phyloP scores from a whole-genome alignment of 2,888 invertebrate genomes.

The Acanthococcus lagerstroemiae region DNA sequence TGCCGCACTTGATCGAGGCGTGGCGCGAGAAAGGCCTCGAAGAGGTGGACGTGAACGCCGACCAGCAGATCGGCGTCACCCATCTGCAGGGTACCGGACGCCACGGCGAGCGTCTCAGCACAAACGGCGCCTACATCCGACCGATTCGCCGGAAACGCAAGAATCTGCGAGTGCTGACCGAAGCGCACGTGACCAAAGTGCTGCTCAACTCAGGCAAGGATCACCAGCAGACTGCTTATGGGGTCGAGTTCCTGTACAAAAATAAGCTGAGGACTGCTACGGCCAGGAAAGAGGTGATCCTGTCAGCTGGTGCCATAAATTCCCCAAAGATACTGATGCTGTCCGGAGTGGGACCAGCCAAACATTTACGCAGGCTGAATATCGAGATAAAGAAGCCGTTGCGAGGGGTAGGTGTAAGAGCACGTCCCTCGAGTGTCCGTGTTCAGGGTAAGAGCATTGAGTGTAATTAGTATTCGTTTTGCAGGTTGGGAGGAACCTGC shows the following conservation, averaged over 20 bases:
- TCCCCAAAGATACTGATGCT: conserved; percentile 55
- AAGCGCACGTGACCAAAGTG: conserved; percentile 49
- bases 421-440: neutral
- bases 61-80: conserved; percentile 50
- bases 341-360: conserved; percentile 55
- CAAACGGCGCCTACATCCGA: conserved; percentile 56
- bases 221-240: conserved; percentile 41
- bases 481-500: conserved; percentile 61
- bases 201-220: conserved; percentile 46
- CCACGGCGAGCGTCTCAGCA: conserved; percentile 50
- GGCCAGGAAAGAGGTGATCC: conserved; percentile 53
- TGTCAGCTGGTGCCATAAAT: conserved; percentile 50
- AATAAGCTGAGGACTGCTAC: conserved; percentile 42
- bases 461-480: no score
- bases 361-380: conserved; percentile 45
- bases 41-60: conserved; percentile 37
- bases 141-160: conserved; percentile 49
- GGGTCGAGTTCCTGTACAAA: conserved; percentile 46
- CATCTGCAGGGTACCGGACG: conserved; percentile 53
- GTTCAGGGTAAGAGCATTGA: no score
- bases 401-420: conserved; percentile 39
- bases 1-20: conserved; percentile 44
- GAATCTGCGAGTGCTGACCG: conserved; percentile 46
- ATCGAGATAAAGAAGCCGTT: conserved; percentile 53
- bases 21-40: conserved; percentile 52